A percentile compares a stretch with the other conserved stretches of the same genome.
Conservation (phyloP, 2,797 vertebrate species). For the Xiphorhynchus erythropygius region DNA sequence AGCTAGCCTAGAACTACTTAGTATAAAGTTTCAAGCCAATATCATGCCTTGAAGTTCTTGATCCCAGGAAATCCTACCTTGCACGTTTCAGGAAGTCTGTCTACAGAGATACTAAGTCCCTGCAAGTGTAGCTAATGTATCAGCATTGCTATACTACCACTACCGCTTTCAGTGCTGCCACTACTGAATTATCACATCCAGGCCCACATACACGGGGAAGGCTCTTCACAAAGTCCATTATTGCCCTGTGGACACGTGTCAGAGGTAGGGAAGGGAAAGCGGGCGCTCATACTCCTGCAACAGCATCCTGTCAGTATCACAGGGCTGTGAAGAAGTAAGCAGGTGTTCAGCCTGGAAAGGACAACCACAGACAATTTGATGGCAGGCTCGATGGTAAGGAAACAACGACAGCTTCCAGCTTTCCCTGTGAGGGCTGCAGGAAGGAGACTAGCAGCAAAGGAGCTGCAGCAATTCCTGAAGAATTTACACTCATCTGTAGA, state of each 20-base stretch:
- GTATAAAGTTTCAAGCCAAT: rapidly evolving
- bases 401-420: not conserved
- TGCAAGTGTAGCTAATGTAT: rapidly evolving
- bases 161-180: not conserved
- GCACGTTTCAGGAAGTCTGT: not conserved
- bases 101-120: not conserved
- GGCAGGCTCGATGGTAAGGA: not conserved
- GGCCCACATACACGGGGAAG: not conserved
- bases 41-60: not conserved
- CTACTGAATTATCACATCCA: not conserved
- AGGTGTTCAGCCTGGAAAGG: not conserved
- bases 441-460: not conserved
- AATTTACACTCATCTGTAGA: not conserved
- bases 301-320: not conserved
- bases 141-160: not conserved
- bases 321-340: rapidly evolving
- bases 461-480: not conserved
- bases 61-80: not conserved
- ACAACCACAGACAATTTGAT: not conserved
- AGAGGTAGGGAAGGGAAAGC: not conserved
- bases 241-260: not conserved
- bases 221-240: not conserved
- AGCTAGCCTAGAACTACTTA: not conserved
- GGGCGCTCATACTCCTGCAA: not conserved
- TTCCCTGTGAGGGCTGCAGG: not conserved